Evolutionary conservation across 1,140 invertebrate species (phyloP), one percentile per base, ranked within the genome.

Genomic region (Popillia japonica): DNA sequence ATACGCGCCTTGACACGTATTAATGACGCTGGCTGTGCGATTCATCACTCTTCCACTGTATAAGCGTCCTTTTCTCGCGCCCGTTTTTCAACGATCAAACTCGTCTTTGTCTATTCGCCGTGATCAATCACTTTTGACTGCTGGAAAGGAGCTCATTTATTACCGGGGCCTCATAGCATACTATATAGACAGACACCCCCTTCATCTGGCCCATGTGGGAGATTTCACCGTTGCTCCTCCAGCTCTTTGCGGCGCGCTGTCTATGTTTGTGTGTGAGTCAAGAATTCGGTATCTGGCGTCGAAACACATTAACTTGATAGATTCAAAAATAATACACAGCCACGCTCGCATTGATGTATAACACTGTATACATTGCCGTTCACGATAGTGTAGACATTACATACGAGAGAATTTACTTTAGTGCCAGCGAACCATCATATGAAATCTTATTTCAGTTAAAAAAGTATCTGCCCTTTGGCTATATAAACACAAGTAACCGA

Each of bases 51-150:
- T 83, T 83, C 79, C 81, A 81, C 81, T 14, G 72, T 68, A 34
- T 68, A 68, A 20, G 72, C 72, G 78, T 82, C 81, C 80, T 79
- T 82, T 80, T 55, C 75, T 82, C 80, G 77, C 78, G 74, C 80
- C 79, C 10, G 75, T 68, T 68, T 68, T 68, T 68, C 61, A 77
- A 78, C 83, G 83, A 85, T 86, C 83, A 84, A 83, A 83, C 80
- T 81, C 83, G 80, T 86, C 83, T 82, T 81, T 84, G 83, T 83
- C 81, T 83, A 85, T 84, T 83, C 81, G 76, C 82, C 78, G 81
- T 83, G 82, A 86, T 86, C 83, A 86, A 84, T 86, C 85, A 85
- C 84, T 85, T 83, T 79, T 84, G 84, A 84, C 83, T 85, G 83
- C 73, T 83, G 79, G 80, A 84, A 84, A 85, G 81, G 82, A 84